Conservation (phyloP, 1,140 invertebrate genomes). For the Sarcophaga bullata region DNA sequence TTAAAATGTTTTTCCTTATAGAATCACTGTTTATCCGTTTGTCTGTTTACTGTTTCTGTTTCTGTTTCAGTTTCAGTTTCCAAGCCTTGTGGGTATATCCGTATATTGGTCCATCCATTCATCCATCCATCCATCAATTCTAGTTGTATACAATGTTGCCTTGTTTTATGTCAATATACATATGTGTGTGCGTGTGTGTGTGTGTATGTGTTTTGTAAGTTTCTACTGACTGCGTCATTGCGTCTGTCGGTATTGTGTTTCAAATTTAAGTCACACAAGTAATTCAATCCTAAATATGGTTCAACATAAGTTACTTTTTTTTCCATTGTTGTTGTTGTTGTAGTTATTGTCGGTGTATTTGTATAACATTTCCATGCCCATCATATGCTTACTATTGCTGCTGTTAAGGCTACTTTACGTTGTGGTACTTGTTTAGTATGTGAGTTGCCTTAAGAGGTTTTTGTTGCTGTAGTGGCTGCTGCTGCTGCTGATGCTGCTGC, state of each 20-base stretch:
- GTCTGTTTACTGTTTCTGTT: background rate
- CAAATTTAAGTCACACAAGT: constrained; percentile 39
- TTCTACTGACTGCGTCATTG: constrained; percentile 16
- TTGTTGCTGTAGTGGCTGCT: background rate
- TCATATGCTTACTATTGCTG: background rate
- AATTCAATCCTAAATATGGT: constrained; percentile 38
- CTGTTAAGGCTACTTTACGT: background rate
- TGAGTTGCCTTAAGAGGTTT: background rate
- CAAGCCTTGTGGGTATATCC: too few relatives aligned
- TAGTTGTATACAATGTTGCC: background rate
- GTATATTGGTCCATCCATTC: too few relatives aligned
- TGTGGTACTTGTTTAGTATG: background rate
- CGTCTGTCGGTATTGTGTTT: constrained; percentile 38
- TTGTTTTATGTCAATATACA: background rate
- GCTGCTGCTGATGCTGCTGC: background rate
- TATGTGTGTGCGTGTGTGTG: background rate
- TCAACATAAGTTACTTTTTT: constrained; percentile 8
- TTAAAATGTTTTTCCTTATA: background rate
- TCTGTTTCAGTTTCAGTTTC: too few relatives aligned
- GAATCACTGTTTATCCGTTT: background rate
- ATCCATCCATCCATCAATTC: background rate
- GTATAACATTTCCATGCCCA: constrained; percentile 13
- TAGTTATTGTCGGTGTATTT: background rate
- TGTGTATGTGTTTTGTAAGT: background rate
- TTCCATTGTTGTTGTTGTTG: background rate